These are phyloP conservation scores for Papilio glaucus DNA, from an alignment of 1,140 invertebrate species.

Conservation along the genomic window DNA sequence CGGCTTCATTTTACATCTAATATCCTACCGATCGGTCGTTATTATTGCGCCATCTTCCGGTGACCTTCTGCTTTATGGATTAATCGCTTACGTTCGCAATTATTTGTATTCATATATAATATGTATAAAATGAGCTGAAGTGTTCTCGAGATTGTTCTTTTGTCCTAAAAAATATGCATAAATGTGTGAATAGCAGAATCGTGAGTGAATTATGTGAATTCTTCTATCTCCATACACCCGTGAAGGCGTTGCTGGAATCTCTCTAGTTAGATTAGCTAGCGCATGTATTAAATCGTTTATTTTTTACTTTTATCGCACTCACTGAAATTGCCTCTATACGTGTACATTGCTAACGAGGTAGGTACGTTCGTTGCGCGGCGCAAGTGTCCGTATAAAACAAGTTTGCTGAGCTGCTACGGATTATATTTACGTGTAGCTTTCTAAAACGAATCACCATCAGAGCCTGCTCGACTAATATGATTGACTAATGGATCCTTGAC, in stretches of 20 bases:
- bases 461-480: not conserved
- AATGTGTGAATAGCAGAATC: no score
- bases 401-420: conserved; percentile 27
- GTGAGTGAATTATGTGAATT: not conserved
- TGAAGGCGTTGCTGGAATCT: not conserved
- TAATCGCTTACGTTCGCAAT: not conserved
- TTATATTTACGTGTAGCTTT: conserved; percentile 33
- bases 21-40: conserved; percentile 14
- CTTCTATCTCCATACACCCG: not conserved
- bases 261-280: conserved; percentile 11
- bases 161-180: no score
- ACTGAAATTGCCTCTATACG: not conserved
- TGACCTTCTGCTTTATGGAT: conserved; percentile 12
- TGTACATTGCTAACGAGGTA: conserved; percentile 35
- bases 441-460: conserved; percentile 23
- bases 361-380: conserved; percentile 16
- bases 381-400: conserved; percentile 30
- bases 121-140: no score
- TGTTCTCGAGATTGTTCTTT: no score
- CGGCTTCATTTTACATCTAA: not conserved
- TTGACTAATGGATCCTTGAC: conserved; percentile 5
- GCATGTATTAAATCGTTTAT: conserved; percentile 6
- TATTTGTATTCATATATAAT: no score
- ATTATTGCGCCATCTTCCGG: conserved; percentile 19
- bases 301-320: conserved; percentile 30